Evolutionary conservation across 1,140 invertebrate genomes (phyloP), one percentile per base, ranked within the genome.

Genomic region (Dinoponera quadriceps): DNA sequence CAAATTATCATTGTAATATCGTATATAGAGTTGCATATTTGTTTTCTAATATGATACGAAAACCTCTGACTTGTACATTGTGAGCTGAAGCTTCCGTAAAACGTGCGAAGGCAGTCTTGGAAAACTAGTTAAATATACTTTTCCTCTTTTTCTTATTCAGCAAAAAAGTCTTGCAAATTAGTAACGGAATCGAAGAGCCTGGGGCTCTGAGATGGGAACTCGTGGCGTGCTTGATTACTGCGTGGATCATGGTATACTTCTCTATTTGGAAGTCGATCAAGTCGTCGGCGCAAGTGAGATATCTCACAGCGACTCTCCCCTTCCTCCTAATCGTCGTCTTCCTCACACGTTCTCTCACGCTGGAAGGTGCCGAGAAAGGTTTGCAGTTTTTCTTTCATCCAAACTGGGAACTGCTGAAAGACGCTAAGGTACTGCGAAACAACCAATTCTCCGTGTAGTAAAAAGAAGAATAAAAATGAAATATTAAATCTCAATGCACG

Each of bases 221-320:
- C 48, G 96, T 98, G 22, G 96, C 97, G 38, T 98, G 97, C 89
- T 95, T 99, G 33, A 94, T 98, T 29, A 96, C 97, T 84, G 97
- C 97, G 72, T 99, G 98, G 98, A 95, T 98, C 55, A 94, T 99
- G 85, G 98, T 98, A 57, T 99, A 98, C 94, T 98, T 99, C 92
- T 97, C 97, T 63, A 96, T 98, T 57, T 98, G 98, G 97, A 98
- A 98, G 94, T 98, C 97, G 73, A 98, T 98, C 74, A 97, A 97
- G 91, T 98, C 97, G 60, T 96, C 97, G 88, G 98, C 97, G 3
- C 93, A 94, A 90, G 95, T 97, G 38, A 96, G 98, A 65, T 98
- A 98, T 93, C 96, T 98, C 89, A 98, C 98, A 9, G 97, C 97
- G 33, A 98, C 97, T 7, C 95, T 98, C 72, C 98, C 98, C 3